Base-by-base conservation (phyloP, 2,888 invertebrate genomes). In the Dromius quadrimaculatus region DNA sequence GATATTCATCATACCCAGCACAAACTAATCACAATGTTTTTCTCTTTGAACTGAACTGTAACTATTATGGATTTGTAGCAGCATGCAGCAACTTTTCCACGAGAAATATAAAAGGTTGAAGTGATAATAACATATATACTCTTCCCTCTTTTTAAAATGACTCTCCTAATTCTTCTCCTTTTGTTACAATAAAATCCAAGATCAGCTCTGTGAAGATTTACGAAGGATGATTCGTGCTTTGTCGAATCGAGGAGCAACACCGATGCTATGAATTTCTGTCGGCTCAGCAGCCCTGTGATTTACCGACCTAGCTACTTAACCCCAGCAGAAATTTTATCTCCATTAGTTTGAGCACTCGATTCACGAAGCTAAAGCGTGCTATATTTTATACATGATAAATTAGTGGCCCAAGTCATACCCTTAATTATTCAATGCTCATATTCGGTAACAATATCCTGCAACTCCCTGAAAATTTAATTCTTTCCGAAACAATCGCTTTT, bases 341-440 rank as follows among this genome's bases (percentile, higher is more conserved):
- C 68, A 68, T 68, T 68, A 68, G 68, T 68, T 68, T 59, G 68
- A 68, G 59, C 68, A 68, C 68, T 68, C 68, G 68, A 68, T 68
- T 68, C 68, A 43, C 50, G 68, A 17, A n/a, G 41, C 59, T 59
- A 68, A 66, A 34, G 57, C 68, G 59, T 45, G 68, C 68, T 59
- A 68, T 68, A 68, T 68, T 68, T 68, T 68, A 68, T 68, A 68
- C 68, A 68, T 68, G 68, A 68, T 68, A 59, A 68, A 68, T 68
- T 68, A 68, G 68, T 59, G 19, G 54, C 47, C 32, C 32, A 41
- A 32, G 57, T 23, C 66, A 38, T 20, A 5, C 13, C 57, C 59
- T 68, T 68, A 68, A 68, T 68, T 68, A 68, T 68, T 68, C 59
- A 68, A 57, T 45, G 59, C 57, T 68, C 68, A 68, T 68, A 68